Percentiles rank a stretch among this genome's conserved stretches.
These are phyloP conservation scores for Hecatera dysodea DNA, from an alignment of 2,888 invertebrate genomes.

Conservation along the genomic window DNA sequence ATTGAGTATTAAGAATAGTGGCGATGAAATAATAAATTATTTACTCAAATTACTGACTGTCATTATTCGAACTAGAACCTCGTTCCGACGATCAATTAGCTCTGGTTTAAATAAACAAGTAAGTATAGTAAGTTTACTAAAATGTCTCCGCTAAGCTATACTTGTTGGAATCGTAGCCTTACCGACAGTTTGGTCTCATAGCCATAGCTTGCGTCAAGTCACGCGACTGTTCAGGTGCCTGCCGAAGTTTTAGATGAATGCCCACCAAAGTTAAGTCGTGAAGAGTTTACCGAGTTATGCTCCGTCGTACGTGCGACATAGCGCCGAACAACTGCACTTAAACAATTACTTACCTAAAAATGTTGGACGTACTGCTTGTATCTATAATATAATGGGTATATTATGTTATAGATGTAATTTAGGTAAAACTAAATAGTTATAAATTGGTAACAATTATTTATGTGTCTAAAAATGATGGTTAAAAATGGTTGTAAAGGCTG, in stretches of 20 bases:
- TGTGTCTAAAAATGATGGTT: background rate
- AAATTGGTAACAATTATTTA: background rate
- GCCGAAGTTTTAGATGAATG: constrained; percentile 87
- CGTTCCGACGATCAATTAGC: no score
- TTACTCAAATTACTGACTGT: no score
- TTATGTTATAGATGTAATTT: constrained; percentile 8
- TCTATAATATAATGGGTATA: no score
- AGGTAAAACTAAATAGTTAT: background rate
- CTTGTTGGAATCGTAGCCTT: constrained; percentile 11
- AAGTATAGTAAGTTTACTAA: background rate
- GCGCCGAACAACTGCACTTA: constrained; percentile 73
- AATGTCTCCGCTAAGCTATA: background rate
- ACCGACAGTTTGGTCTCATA: constrained; percentile 55
- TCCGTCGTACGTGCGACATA: constrained; percentile 70
- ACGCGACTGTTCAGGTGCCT: constrained; percentile 78
- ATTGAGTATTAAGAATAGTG: no score
- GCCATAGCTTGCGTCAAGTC: constrained; percentile 69
- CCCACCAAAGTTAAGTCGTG: constrained; percentile 79
- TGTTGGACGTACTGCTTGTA: background rate
- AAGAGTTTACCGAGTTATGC: constrained; percentile 79
- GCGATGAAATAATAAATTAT: no score
- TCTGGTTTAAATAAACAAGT: background rate
- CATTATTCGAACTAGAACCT: no score
- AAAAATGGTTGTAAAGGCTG: background rate
- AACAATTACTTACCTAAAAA: constrained; percentile 61